Base-by-base conservation (phyloP, 2,113 vertebrate species). In the Erythrocercus mccallii region DNA sequence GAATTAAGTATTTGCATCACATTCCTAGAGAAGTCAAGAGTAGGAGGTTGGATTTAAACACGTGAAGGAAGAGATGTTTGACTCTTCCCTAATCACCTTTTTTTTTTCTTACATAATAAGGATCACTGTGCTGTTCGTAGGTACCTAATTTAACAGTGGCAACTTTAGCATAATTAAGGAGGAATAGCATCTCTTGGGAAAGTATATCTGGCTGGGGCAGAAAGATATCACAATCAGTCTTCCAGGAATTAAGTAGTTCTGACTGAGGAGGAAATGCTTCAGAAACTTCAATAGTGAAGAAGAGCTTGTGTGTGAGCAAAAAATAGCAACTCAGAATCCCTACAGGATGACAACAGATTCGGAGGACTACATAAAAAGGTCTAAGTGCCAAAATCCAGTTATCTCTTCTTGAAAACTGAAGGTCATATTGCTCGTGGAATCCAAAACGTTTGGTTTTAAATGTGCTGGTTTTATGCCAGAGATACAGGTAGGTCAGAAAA, bases 81-180 rank as follows among this genome's bases (percentile, higher is more conserved):
- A n/a, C 7, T 5, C 6, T 50, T 17, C 30, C 7, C 19, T 27
- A 10, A 14, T 44, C 2, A 2, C 6, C 6, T 2, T 8, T 13
- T 50, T 65, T 42, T 51, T 21, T 6, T 5, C 24, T 37, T 33
- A 17, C 5, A 1, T 70, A 8, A 13, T 20, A 37, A 16, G 6
- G 19, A 21, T 57, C 10, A 11, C 12, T 15, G 4, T 47, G 3
- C 11, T 79, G 9, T 45, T 88, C 31, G 17, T 54, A 45, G 33
- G 30, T 45, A 17, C 2, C 1, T 72, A 33, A 35, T 77, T 51
- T 21, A 79, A 60, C 37, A 20, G 18, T 8, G 0, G 4, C 21
- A 62, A 11, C 22, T 53, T 51, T 11, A 42, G 24, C 7, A 6
- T 45, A 37, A 50, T 56, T 50, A 23, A 71, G 18, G 25, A 61